Conservation (phyloP, 2,888 invertebrate species). For the Meiosimyza decipiens region DNA sequence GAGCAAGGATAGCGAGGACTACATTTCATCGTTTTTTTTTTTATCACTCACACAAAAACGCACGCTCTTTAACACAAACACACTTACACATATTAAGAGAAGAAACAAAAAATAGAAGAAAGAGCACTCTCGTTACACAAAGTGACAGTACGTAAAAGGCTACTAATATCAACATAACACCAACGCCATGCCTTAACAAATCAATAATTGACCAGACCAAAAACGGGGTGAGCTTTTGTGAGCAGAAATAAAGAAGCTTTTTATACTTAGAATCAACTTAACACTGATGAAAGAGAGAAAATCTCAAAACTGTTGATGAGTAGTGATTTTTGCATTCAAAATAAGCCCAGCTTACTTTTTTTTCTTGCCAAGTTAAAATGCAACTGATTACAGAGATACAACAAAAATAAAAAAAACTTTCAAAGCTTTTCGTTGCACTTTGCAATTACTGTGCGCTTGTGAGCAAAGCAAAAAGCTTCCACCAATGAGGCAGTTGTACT, state of each 20-base stretch:
- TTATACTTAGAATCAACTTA: background rate
- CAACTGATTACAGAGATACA: slow-evolving; percentile 39
- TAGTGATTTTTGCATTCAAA: background rate
- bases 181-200: slow-evolving; percentile 13
- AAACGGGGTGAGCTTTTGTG: slow-evolving; percentile 7
- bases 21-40: slow-evolving; percentile 1
- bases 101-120: background rate
- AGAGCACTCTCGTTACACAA: background rate
- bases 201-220: slow-evolving; percentile 22
- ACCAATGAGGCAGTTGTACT: slow-evolving; percentile 60
- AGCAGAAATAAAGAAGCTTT: slow-evolving; percentile 28
- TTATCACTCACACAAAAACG: background rate
- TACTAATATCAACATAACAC: background rate
- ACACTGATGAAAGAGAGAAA: background rate
- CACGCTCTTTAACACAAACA: slow-evolving; percentile 1
- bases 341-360: background rate
- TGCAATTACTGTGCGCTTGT: slow-evolving; percentile 31
- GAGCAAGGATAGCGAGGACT: slow-evolving; percentile 39
- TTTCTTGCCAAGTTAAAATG: background rate
- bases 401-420: slow-evolving; percentile 33
- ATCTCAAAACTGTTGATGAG: background rate
- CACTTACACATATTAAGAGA: background rate
- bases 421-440: slow-evolving; percentile 35
- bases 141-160: background rate
- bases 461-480: slow-evolving; percentile 53